Conservation (phyloP, 2,797 vertebrate species). For the Pelobates cultripes region DNA sequence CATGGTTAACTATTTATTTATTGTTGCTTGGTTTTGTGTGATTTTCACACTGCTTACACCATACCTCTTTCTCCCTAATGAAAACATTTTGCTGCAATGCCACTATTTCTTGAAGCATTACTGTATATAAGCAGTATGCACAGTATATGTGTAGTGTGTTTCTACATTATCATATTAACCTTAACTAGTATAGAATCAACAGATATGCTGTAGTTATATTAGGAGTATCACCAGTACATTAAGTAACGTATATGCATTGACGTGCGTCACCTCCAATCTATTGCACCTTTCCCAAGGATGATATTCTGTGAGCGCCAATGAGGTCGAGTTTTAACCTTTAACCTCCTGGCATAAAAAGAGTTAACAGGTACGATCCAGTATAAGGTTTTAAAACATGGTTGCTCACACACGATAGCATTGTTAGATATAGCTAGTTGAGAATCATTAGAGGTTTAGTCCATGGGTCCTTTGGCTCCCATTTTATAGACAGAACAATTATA, state of each 20-base stretch:
- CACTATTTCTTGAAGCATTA: constrained; percentile 7
- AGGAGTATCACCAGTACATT: neutral
- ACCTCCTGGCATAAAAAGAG: no score
- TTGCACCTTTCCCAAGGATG: no score
- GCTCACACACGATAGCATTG: no score
- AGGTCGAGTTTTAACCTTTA: neutral
- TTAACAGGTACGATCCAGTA: no score
- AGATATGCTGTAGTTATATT: neutral
- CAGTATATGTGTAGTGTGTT: neutral
- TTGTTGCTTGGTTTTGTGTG: neutral
- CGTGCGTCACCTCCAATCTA: no score
- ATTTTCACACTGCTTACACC: neutral
- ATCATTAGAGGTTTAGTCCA: no score
- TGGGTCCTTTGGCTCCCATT: no score
- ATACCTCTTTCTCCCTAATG: neutral
- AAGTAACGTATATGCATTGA: neutral
- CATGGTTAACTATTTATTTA: neutral
- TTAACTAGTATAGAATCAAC: neutral
- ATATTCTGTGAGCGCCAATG: neutral
- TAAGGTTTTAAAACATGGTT: no score
- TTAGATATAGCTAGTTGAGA: no score
- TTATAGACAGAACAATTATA: no score
- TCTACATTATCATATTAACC: neutral
- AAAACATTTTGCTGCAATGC: neutral
- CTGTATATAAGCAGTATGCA: neutral